Evolutionary conservation across 1,140 invertebrate genomes (phyloP), one percentile per base, ranked within the genome.

Genomic region (Thaumatotibia leucotreta): DNA sequence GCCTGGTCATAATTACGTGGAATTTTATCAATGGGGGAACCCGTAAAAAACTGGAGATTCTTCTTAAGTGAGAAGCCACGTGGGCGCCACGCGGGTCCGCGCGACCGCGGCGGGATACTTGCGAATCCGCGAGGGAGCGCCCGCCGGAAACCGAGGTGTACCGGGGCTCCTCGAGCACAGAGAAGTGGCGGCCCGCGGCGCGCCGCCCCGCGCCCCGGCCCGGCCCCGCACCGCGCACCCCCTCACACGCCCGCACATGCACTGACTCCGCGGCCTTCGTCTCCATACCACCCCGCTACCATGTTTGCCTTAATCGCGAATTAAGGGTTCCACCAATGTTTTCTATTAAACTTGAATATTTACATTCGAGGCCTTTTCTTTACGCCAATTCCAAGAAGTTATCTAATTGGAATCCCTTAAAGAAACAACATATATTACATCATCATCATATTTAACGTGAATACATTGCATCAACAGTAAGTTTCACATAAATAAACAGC

Each of bases 201-300:
- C 79, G 81, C 79, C 74, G 66, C 73, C 76, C 76, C 77, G 74
- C 68, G 71, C 67, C 75, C 54, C 39, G 74, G 67, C 70, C 76
- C 35, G 72, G 62, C 76, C 72, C 78, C 76, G 67, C 77, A 68
- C 77, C 72, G 76, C 71, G 74, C 71, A 76, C 65, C 79, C 50
- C 72, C 29, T 63, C 70, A 65, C 66, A 67, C 72, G 70, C 83
- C 84, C 83, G 80, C 83, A 79, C 82, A 84, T 82, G 82, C 83
- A 84, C 82, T 75, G 70, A 72, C 73, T 80, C 80, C 80, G 78
- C 82, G 82, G 84, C 85, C 85, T 79, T 79, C 80, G 73, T 83
- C 78, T 91, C 92, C 90, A 89, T 87, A 85, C 91, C 90, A 88
- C 82, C 88, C 87, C 88, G 84, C 85, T 91, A 91, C 88, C 91